Evolutionary conservation across 1,140 invertebrate species (phyloP).

Genomic region (Tetranychus urticae): DNA sequence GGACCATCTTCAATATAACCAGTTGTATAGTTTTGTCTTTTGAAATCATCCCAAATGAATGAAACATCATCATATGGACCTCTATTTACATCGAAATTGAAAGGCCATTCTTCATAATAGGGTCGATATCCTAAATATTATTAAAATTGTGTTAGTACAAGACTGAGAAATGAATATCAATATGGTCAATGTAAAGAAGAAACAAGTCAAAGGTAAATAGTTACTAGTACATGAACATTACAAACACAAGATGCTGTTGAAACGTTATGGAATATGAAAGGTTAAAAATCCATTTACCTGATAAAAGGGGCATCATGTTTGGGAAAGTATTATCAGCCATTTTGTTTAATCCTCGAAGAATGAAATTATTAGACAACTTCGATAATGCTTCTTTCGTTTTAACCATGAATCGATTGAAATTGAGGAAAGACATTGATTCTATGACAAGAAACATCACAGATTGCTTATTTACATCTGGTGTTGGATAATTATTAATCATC

Average conservation of each 20-base stretch:
- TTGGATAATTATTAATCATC: not conserved
- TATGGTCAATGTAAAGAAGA: not conserved
- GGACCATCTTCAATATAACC: constrained; percentile 50
- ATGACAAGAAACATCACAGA: constrained; percentile 6
- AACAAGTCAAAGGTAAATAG: not conserved
- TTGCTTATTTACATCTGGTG: not conserved
- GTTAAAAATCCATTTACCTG: not conserved
- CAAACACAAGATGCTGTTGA: not conserved
- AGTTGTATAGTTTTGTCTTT: constrained; percentile 43
- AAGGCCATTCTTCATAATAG: not conserved
- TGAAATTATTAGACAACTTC: not conserved
- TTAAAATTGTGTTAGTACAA: no score
- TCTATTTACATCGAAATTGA: not conserved
- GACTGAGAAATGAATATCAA: not conserved
- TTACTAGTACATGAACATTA: not conserved
- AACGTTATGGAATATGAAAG: not conserved
- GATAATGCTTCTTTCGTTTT: not conserved
- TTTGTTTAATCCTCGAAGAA: constrained; percentile 23
- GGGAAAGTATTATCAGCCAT: constrained; percentile 24
- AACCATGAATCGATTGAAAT: constrained; percentile 4
- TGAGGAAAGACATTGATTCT: constrained; percentile 5
- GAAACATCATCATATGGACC: constrained; percentile 6
- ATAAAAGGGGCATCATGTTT: constrained; percentile 17
- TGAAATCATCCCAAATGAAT: constrained; percentile 20
- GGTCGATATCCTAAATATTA: not conserved